A percentile compares a stretch with the other conserved stretches of the same genome.
Conservation (phyloP, 1,140 invertebrate species). For the Eriosoma lanigerum region DNA sequence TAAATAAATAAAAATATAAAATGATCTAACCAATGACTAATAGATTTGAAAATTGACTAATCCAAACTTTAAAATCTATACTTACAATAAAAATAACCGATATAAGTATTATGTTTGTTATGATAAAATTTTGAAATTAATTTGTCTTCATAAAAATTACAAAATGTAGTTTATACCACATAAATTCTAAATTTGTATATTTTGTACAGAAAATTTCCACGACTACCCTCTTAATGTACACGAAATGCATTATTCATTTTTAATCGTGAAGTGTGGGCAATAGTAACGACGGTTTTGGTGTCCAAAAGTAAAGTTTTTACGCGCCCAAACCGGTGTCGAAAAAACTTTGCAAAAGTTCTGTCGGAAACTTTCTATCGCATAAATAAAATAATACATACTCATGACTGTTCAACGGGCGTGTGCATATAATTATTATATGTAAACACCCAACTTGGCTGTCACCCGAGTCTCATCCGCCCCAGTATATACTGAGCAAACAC, state of each 20-base stretch:
- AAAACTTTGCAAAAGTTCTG: background rate
- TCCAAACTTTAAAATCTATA: too few relatives aligned
- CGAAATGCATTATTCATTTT: background rate
- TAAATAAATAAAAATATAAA: too few relatives aligned
- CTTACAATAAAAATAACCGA: too few relatives aligned
- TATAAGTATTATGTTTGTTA: too few relatives aligned
- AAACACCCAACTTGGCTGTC: background rate
- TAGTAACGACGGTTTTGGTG: background rate
- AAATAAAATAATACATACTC: conserved; percentile 14
- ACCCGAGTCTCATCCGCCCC: background rate
- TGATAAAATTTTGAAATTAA: too few relatives aligned
- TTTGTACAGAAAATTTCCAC: background rate
- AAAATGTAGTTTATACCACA: too few relatives aligned
- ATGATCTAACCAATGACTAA: too few relatives aligned
- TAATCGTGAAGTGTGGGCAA: too few relatives aligned
- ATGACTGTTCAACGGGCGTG: background rate
- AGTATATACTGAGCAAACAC: background rate
- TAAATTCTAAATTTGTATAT: too few relatives aligned
- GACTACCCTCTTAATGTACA: background rate
- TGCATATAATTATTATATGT: conserved; percentile 20
- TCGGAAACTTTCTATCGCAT: background rate
- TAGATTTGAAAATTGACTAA: too few relatives aligned
- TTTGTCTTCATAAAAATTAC: too few relatives aligned
- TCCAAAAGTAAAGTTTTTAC: background rate
- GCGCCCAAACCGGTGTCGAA: background rate